Conservation (phyloP, 2,113 vertebrate species). For the Elgaria multicarinata region DNA sequence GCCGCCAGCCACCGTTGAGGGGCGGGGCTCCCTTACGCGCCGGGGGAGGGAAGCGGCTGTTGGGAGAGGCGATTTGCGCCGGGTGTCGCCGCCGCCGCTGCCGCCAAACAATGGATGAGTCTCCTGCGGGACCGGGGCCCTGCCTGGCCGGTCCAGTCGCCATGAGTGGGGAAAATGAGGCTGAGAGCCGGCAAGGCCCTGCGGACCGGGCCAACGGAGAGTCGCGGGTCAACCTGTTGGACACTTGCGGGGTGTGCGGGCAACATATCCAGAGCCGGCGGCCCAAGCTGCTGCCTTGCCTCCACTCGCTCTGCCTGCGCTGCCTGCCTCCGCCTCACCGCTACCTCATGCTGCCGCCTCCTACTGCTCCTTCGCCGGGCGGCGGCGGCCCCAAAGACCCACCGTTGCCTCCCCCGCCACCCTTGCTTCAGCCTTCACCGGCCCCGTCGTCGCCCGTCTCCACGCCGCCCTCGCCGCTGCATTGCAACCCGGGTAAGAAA, state of each 20-base stretch:
- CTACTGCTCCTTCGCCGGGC: slow-evolving; percentile 52
- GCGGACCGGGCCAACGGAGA: slow-evolving; percentile 79
- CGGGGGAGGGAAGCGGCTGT: not conserved
- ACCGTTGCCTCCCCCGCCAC: slow-evolving; percentile 25
- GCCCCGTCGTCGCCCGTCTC: slow-evolving; percentile 57
- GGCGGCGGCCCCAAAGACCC: slow-evolving; percentile 46
- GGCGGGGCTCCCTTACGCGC: not conserved
- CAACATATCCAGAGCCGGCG: slow-evolving; percentile 93
- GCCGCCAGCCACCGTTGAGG: not conserved
- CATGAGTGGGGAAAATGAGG: slow-evolving; percentile 90
- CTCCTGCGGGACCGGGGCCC: slow-evolving; percentile 31
- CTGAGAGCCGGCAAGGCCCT: slow-evolving; percentile 89
- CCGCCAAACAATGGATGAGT: slow-evolving; percentile 68
- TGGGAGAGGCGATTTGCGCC: slow-evolving; percentile 25
- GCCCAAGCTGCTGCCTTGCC: slow-evolving; percentile 93
- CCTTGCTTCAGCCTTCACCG: slow-evolving; percentile 8
- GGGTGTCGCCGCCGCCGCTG: slow-evolving; percentile 23
- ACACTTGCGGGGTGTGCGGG: slow-evolving; percentile 92
- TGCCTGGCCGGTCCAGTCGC: slow-evolving; percentile 48
- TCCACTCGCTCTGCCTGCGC: slow-evolving; percentile 94
- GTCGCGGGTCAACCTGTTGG: slow-evolving; percentile 89
- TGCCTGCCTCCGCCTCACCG: slow-evolving; percentile 89
- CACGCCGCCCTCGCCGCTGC: slow-evolving; percentile 66
- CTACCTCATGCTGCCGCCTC: slow-evolving; percentile 81
- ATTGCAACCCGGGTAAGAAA: slow-evolving; percentile 76